Base-by-base conservation (phyloP, 2,113 vertebrate genomes). In the Numenius arquata region DNA sequence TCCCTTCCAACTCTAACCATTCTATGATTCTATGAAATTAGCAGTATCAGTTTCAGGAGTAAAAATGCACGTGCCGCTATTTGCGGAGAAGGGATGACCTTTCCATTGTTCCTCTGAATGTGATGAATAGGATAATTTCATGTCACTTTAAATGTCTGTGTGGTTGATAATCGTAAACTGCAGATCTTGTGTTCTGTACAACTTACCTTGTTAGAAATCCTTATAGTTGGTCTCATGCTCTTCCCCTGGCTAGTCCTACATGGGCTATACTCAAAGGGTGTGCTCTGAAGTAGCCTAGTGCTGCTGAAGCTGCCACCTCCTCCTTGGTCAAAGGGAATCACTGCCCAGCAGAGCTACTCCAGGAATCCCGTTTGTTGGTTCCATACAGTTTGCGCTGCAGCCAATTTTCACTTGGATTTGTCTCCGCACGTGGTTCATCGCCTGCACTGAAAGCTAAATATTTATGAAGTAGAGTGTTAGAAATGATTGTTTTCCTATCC, bases 401-500 rank as follows among this genome's bases (percentile, higher is more conserved):
- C 65, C 84, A 93, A 0, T 90, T 96, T 81, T 85, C 61, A 18
- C 72, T 94, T 91, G 73, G 68, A 71, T 96, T 92, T 89, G 34
- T 93, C 80, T 92, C 90, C 65, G 81, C 76, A 88, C 16, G 8
- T 86, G 91, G 48, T 86, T 93, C 70, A 25, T 85, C 2, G 70
- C 75, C 85, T 90, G 90, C 61, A 65, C 72, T 77, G 76, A 85
- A 87, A 79, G 71, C 83, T 93, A 95, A 95, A 96, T 93, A 90
- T 94, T 97, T 94, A 80, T 96, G 89, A 93, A 77, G 77, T 38
- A 70, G 61, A 50, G 77, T 48, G 58, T 90, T 91, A 93, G 88
- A 95, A 95, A 95, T 94, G 55, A 90, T 89, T 95, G 89, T 94
- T 96, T 94, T 93, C 80, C 82, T 91, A 87, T 79, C 71, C 63